phyloP scores from a whole-genome alignment of 1,140 invertebrate genomes.

The Sesamia nonagrioides region DNA sequence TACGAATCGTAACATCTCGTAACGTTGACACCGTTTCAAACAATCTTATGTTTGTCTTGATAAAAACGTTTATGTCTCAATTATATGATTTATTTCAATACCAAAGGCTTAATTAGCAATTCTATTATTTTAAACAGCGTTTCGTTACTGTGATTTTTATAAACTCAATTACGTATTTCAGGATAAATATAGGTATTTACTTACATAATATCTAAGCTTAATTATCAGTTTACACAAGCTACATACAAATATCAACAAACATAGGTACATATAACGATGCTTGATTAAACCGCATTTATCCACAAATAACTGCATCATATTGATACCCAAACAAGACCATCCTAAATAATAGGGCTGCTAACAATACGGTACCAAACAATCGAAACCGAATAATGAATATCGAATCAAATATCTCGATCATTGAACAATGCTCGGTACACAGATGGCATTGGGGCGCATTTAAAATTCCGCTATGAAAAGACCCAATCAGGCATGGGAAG shows the following conservation, averaged over 20 bases:
- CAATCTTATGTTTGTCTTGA: too few species aligned
- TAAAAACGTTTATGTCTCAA: too few species aligned
- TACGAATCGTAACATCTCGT: too few species aligned
- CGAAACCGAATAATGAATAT: slow-evolving; percentile 35
- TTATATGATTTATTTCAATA: too few species aligned
- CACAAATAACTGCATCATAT: slow-evolving; percentile 26
- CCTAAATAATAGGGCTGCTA: slow-evolving; percentile 33
- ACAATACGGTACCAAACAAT: slow-evolving; percentile 38
- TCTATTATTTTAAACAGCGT: too few species aligned
- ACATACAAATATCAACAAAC: slow-evolving; percentile 1
- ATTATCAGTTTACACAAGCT: background rate
- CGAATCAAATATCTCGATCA: slow-evolving; percentile 25
- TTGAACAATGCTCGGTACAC: slow-evolving; percentile 11
- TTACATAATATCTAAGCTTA: background rate
- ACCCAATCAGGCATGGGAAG: slow-evolving; percentile 17
- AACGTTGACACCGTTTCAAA: too few species aligned
- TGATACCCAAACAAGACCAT: slow-evolving; percentile 16
- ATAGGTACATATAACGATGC: background rate
- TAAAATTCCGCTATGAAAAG: slow-evolving; percentile 30
- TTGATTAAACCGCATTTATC: slow-evolving; percentile 4
- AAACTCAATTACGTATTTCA: too few species aligned
- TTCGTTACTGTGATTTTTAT: too few species aligned
- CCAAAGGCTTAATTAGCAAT: too few species aligned
- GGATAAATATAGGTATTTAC: too few species aligned
- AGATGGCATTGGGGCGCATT: slow-evolving; percentile 9